Conservation (phyloP, 2,113 vertebrate species). For the Mus pahari region DNA sequence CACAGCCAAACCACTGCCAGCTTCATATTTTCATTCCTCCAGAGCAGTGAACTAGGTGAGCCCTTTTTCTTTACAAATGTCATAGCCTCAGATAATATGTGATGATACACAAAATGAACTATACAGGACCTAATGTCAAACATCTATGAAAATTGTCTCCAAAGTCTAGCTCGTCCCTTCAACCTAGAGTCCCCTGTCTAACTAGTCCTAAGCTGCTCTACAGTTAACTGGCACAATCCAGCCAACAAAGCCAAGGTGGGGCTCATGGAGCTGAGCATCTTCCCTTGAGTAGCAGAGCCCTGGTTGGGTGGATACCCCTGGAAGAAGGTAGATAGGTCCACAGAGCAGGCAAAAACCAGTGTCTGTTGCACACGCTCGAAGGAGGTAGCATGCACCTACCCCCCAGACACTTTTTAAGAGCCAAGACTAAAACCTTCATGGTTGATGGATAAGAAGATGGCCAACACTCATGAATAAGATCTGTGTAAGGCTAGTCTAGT, state of each 20-base stretch:
- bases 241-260: not conserved
- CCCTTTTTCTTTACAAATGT: not conserved
- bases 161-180: not conserved
- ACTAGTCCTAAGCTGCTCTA: not conserved
- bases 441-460: too few species aligned
- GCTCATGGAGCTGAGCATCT: not conserved
- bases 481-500: not conserved
- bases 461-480: not conserved
- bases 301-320: not conserved
- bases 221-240: not conserved
- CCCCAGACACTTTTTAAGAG: not conserved
- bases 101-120: not conserved
- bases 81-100: not conserved
- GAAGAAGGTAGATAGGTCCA: not conserved
- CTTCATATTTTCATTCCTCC: not conserved
- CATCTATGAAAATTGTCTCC: not conserved
- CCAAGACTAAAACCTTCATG: not conserved
- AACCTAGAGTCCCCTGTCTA: not conserved
- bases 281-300: not conserved
- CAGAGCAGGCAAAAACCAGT: not conserved
- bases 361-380: not conserved
- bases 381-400: rapidly evolving
- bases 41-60: not conserved
- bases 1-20: not conserved
- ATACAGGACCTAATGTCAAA: not conserved